These are phyloP conservation scores for Sceliomorpha sp. DNA, from an alignment of 2,888 invertebrate genomes.

Conservation along the genomic window DNA sequence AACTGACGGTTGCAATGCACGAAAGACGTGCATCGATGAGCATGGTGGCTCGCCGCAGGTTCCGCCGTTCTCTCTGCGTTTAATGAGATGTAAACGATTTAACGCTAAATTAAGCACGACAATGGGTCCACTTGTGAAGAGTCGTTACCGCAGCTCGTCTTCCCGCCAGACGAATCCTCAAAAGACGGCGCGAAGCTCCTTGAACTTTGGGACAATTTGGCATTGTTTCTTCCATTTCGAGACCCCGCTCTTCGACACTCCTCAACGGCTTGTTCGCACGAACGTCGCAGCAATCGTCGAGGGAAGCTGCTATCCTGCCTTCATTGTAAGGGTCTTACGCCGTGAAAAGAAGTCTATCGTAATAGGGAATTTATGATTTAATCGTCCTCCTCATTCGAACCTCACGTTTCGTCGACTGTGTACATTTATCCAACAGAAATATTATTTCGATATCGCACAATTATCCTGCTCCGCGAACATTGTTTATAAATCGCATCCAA, in stretches of 20 bases:
- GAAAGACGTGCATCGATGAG: slow-evolving; percentile 76
- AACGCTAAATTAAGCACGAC: slow-evolving; percentile 80
- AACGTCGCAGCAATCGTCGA: too few relatives aligned
- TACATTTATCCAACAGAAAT: too few relatives aligned
- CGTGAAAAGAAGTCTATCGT: too few relatives aligned
- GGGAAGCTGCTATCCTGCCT: slow-evolving; percentile 10
- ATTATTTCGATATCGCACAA: too few relatives aligned
- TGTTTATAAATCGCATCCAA: too few relatives aligned
- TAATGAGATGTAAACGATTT: slow-evolving; percentile 80
- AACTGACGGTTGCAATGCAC: slow-evolving; percentile 70
- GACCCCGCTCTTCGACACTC: slow-evolving; percentile 4
- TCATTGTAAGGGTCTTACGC: background rate
- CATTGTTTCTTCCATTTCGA: slow-evolving; percentile 54
- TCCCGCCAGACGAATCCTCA: slow-evolving; percentile 30
- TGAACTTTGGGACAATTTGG: slow-evolving; percentile 49
- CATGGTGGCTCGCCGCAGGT: slow-evolving; percentile 66
- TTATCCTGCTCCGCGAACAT: too few relatives aligned
- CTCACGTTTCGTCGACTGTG: too few relatives aligned
- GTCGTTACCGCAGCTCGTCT: slow-evolving; percentile 48
- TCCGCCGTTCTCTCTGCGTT: slow-evolving; percentile 64
- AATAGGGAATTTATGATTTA: too few relatives aligned
- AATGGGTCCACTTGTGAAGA: slow-evolving; percentile 67
- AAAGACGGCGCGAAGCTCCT: slow-evolving; percentile 39
- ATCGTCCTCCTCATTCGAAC: too few relatives aligned
- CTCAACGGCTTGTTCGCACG: slow-evolving; percentile 16